Percentiles rank a stretch among this genome's conserved stretches.
These are phyloP conservation scores for Drosophila infuscata DNA, from an alignment of 2,888 invertebrate species.

Conservation along the genomic window DNA sequence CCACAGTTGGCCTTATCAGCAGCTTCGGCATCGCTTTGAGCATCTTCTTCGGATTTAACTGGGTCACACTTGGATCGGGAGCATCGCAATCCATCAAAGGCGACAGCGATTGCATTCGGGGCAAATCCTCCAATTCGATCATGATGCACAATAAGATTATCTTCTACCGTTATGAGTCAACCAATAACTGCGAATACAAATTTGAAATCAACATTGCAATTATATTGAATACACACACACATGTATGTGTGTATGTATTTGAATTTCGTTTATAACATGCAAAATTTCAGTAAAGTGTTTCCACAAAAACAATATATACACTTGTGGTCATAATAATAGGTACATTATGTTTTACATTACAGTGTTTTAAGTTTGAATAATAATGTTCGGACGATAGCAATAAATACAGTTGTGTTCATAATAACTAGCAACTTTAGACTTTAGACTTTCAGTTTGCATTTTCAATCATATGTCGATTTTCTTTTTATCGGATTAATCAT, in stretches of 20 bases:
- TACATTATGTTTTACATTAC: not conserved
- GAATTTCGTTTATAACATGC: not conserved
- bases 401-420: not conserved
- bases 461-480: not conserved
- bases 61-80: slow-evolving; percentile 10
- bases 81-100: slow-evolving; percentile 76
- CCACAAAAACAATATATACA: not conserved
- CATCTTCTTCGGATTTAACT: slow-evolving; percentile 38
- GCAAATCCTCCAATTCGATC: slow-evolving; percentile 83
- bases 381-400: not conserved
- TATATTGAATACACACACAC: not conserved
- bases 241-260: not conserved
- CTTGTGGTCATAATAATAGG: not conserved
- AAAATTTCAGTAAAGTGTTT: not conserved
- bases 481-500: not conserved
- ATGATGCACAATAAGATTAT: slow-evolving; percentile 57
- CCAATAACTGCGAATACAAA: slow-evolving; percentile 32
- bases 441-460: no score
- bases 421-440: no score
- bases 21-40: slow-evolving; percentile 38
- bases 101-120: slow-evolving; percentile 83
- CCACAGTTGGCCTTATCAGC: slow-evolving; percentile 64
- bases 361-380: not conserved
- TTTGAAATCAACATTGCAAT: slow-evolving; percentile 11
- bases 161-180: slow-evolving; percentile 39